Evolutionary conservation across 1,140 invertebrate species (phyloP), one percentile per base, ranked within the genome.

Genomic region (Dendroctonus valens): DNA sequence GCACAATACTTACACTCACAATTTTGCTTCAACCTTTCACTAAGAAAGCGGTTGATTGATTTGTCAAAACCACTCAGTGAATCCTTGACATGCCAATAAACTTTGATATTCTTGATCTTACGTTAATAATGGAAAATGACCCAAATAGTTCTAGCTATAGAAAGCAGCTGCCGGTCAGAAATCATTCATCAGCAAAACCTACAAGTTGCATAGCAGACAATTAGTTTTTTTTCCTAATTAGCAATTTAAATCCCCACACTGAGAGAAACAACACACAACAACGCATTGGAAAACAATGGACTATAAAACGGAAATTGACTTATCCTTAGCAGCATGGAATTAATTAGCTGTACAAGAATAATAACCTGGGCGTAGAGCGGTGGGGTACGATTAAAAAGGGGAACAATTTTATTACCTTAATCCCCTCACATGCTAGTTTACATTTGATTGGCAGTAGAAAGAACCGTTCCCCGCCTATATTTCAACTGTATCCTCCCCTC

Each of bases 381-480:
- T 40, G 58, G 62, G 54, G 65, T 14, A 40, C 49, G 52, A 64
- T 55, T 59, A 42, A 65, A 59, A 50, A 65, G 55, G 54, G 63
- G 55, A 65, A 65, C 63, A 65, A 52, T 61, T 48, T 60, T 60
- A 61, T 53, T 61, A 61, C 48, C 48, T 67, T 67, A 57, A 67
- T 67, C 52, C 66, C 59, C 59, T 54, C 53, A 41, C 12, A 62
- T 58, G 53, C 59, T 37, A 48, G 66, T 62, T 55, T 57, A 51
- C 68, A 54, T 63, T 54, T 68, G 68, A 73, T 73, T 73, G 72
- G 72, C 72, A 73, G 68, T 50, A 51, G 68, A 70, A 70, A 69
- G 63, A 66, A 64, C 66, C 46, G 49, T 68, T 59, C 68, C 65
- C 71, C 70, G 70, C 72, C 71, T 69, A 59, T 67, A 26, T 51